phyloP scores from a whole-genome alignment of 2,888 invertebrate species.

The Idaea aversata region DNA sequence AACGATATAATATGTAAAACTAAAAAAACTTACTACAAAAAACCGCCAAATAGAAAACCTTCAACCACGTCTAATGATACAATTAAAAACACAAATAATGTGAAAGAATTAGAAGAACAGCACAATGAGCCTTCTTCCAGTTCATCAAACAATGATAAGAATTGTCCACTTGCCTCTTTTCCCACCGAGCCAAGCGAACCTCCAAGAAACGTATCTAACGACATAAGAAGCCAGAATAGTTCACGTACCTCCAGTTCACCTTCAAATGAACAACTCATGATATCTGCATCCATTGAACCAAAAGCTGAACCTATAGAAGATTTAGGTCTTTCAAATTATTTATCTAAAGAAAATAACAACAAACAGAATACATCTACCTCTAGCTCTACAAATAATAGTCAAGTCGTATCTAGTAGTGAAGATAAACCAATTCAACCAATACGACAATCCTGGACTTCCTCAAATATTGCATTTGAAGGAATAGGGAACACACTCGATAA shows the following conservation, averaged over 20 bases:
- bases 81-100: neutral
- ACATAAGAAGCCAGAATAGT: neutral
- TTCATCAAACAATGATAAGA: neutral
- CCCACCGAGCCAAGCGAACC: neutral
- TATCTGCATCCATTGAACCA: neutral
- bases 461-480: no score
- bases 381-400: neutral
- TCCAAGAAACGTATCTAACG: neutral
- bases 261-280: neutral
- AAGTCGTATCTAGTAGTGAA: neutral
- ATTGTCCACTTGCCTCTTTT: neutral
- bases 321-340: neutral
- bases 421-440: neutral
- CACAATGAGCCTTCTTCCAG: neutral
- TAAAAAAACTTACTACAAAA: no score
- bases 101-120: neutral
- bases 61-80: neutral
- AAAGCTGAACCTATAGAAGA: neutral
- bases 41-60: no score
- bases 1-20: neutral
- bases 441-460: no score
- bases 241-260: neutral
- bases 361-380: neutral
- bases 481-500: neutral
- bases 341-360: neutral